These are phyloP conservation scores for Lordiphosa clarofinis DNA, from an alignment of 1,140 invertebrate species.

Conservation along the genomic window DNA sequence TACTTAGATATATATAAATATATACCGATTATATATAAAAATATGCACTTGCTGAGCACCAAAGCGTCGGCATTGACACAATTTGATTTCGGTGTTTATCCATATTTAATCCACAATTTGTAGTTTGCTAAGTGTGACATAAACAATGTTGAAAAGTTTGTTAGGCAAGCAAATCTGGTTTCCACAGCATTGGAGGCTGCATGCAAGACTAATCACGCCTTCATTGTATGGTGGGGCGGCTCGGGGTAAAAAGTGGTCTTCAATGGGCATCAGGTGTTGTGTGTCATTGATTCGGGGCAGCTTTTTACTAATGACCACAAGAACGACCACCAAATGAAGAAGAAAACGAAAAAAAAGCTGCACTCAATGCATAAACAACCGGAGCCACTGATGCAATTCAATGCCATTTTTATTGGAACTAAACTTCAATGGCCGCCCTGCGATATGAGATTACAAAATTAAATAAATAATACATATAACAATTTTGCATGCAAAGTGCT, in stretches of 20 bases:
- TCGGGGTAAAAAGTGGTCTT: slow-evolving; percentile 56
- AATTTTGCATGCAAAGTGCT: slow-evolving; percentile 68
- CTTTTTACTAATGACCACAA: slow-evolving; percentile 37
- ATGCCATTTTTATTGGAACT: slow-evolving; percentile 59
- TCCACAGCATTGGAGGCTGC: slow-evolving; percentile 57
- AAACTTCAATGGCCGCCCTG: slow-evolving; percentile 12
- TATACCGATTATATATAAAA: slow-evolving; percentile 1
- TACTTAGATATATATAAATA: slow-evolving; percentile 1
- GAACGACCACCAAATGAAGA: slow-evolving; percentile 14
- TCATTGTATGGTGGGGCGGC: slow-evolving; percentile 7
- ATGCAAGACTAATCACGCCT: slow-evolving; percentile 35
- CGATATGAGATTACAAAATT: slow-evolving; percentile 20
- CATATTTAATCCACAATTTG: slow-evolving; percentile 24
- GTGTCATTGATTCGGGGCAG: slow-evolving; percentile 55
- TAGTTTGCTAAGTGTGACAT: slow-evolving; percentile 30
- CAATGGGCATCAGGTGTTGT: slow-evolving; percentile 70
- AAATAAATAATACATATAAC: slow-evolving; percentile 4
- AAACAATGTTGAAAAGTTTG: slow-evolving; percentile 45
- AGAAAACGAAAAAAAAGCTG: slow-evolving; percentile 33
- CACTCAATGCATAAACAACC: slow-evolving; percentile 66
- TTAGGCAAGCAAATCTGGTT: slow-evolving; percentile 23
- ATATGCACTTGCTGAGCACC: slow-evolving; percentile 49
- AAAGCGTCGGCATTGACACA: slow-evolving; percentile 19
- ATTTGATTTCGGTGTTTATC: background rate
- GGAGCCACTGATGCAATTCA: slow-evolving; percentile 76